A percentile compares a stretch with the other conserved stretches of the same genome.
phyloP scores from a whole-genome alignment of 1,140 invertebrate genomes.

The Paraescarpia echinospica region DNA sequence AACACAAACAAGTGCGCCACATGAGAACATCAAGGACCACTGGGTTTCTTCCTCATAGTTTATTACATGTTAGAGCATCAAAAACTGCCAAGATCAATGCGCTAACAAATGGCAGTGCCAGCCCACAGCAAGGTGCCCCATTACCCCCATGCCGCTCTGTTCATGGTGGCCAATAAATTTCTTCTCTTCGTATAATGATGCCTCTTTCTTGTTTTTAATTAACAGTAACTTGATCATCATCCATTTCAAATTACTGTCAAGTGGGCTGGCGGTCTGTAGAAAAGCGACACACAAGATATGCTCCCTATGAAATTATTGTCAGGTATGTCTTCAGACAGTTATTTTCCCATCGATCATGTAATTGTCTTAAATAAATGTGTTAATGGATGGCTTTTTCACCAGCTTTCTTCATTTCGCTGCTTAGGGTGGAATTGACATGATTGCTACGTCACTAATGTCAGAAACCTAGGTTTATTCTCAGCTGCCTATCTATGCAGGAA shows the following conservation, averaged over 20 bases:
- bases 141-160: neutral
- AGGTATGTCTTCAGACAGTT: neutral
- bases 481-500: neutral
- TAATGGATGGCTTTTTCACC: neutral
- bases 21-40: neutral
- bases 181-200: neutral
- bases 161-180: conserved; percentile 1
- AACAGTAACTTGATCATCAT: neutral
- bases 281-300: neutral
- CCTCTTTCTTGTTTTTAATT: neutral
- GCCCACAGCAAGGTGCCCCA: neutral
- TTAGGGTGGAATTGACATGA: neutral
- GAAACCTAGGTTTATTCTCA: neutral
- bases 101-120: neutral
- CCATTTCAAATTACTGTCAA: conserved; percentile 1
- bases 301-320: conserved; percentile 1
- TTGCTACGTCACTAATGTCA: neutral
- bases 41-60: neutral
- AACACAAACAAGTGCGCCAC: neutral
- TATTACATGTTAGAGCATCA: neutral
- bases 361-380: neutral
- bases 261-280: neutral
- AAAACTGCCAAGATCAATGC: neutral
- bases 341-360: neutral
- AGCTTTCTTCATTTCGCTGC: neutral